Evolutionary conservation across 1,140 invertebrate genomes (phyloP).

Genomic region (Brachionus asplanchnoidis): DNA sequence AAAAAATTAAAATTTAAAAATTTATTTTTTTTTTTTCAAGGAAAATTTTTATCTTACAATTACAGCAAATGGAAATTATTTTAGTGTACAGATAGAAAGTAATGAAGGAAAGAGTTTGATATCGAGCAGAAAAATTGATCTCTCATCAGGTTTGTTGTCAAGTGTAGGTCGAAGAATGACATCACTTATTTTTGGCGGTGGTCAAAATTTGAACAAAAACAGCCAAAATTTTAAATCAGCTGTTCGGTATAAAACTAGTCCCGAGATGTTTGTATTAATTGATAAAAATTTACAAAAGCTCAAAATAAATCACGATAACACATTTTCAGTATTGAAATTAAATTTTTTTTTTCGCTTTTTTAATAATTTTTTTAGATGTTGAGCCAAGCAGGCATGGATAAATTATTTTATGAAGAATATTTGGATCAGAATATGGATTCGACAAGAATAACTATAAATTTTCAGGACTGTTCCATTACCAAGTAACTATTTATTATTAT

Average conservation of each 20-base stretch:
- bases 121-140: slow-evolving; percentile 12
- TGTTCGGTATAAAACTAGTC: background rate
- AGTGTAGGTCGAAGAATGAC: slow-evolving; percentile 37
- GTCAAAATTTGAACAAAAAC: background rate
- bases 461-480: slow-evolving; percentile 17
- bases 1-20: background rate
- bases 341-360: background rate
- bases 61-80: slow-evolving; percentile 19
- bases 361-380: background rate
- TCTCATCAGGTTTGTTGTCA: background rate
- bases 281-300: slow-evolving; percentile 40
- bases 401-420: slow-evolving; percentile 41
- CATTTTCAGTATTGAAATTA: background rate
- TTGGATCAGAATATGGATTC: slow-evolving; percentile 16
- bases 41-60: slow-evolving; percentile 39
- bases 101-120: slow-evolving; percentile 14
- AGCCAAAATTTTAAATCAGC: slow-evolving; percentile 14
- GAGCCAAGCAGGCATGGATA: background rate
- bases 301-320: slow-evolving; percentile 11
- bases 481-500: background rate
- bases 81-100: background rate
- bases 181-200: slow-evolving; percentile 19
- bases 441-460: slow-evolving; percentile 4
- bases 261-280: background rate
- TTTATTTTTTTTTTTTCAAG: background rate